phyloP scores from a whole-genome alignment of 2,888 invertebrate species.

The Chironomus riparius region DNA sequence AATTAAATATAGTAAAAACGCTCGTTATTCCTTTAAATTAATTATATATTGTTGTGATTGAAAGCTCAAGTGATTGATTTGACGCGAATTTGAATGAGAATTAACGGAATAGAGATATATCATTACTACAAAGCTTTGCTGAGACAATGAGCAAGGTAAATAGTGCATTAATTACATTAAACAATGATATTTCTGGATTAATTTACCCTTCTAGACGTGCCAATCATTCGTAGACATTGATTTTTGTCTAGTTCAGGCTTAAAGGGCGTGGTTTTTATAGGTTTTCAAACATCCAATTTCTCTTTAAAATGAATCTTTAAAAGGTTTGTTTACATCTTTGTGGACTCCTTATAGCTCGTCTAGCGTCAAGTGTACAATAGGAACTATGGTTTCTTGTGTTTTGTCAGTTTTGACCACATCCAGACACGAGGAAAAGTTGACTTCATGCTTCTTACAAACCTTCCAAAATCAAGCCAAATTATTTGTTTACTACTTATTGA shows the following conservation, averaged over 20 bases:
- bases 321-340: conserved; percentile 15
- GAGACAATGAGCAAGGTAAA: conserved; percentile 23
- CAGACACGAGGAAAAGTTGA: too few relatives aligned
- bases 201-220: background rate
- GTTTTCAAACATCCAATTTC: background rate
- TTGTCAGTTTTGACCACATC: background rate
- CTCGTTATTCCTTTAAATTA: background rate
- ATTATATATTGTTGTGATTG: background rate
- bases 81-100: background rate
- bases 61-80: background rate
- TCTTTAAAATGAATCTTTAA: background rate
- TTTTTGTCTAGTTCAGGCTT: background rate
- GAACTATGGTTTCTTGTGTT: background rate
- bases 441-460: background rate
- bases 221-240: background rate
- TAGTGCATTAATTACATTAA: background rate
- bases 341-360: background rate
- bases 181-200: background rate
- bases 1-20: background rate
- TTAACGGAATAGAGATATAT: background rate
- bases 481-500: background rate
- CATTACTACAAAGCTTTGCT: background rate
- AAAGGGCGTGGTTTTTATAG: conserved; percentile 17
- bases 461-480: background rate
- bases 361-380: background rate